Evolutionary conservation across 2,797 vertebrate species (phyloP).

Genomic region (Urocyon cinereoargenteus): DNA sequence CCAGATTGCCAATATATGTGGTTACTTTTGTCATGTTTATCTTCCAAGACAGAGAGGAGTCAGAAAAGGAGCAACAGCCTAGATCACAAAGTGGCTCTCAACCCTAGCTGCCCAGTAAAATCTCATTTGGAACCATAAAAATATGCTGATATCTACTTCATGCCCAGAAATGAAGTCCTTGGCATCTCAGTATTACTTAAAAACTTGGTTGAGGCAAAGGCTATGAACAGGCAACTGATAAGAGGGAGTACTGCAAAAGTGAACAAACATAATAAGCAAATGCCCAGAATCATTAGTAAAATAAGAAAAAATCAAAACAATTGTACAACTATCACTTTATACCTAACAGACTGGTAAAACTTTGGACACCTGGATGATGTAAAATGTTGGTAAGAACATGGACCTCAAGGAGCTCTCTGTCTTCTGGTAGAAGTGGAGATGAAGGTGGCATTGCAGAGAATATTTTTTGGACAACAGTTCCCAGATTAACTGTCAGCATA

Average conservation of each 20-base stretch:
- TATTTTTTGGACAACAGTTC: not conserved
- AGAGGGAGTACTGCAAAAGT: not conserved
- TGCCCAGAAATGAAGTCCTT: not conserved
- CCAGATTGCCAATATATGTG: not conserved
- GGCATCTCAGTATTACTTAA: not conserved
- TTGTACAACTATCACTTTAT: not conserved
- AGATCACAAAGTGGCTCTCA: not conserved
- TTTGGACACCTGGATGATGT: not conserved
- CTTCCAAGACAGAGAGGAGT: not conserved
- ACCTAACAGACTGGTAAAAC: not conserved
- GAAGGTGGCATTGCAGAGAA: not conserved
- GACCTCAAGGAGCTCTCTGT: not conserved
- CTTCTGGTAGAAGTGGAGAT: not conserved
- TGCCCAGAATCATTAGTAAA: not conserved
- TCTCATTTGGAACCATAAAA: not conserved
- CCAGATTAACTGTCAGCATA: not conserved
- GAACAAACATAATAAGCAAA: not conserved
- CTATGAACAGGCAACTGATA: not conserved
- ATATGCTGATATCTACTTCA: not conserved
- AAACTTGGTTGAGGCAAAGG: not conserved
- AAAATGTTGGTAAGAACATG: not conserved
- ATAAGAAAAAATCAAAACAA: not conserved
- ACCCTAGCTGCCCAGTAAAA: not conserved
- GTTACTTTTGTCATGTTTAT: not conserved
- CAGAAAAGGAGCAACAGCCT: not conserved